Conservation (phyloP, 2,797 vertebrate genomes). For the Danio aesculapii region DNA sequence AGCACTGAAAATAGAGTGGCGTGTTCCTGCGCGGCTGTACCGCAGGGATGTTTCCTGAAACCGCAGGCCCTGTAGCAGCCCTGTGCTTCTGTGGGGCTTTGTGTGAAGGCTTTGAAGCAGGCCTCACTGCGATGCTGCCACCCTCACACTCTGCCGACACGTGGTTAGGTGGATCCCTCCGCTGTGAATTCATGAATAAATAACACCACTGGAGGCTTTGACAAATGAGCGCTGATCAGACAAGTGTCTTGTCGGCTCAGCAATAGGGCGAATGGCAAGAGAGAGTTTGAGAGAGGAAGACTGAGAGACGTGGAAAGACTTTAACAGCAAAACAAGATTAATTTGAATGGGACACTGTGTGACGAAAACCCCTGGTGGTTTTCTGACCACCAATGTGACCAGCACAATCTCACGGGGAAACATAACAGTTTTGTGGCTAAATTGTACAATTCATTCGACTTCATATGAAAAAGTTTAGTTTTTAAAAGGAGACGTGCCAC, state of each 20-base stretch:
- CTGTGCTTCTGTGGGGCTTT: conserved; percentile 1
- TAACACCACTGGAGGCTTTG: conserved; percentile 58
- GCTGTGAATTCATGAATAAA: conserved; percentile 70
- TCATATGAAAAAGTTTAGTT: no score
- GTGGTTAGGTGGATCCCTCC: conserved; percentile 44
- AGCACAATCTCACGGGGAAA: neutral
- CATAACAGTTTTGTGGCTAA: no score
- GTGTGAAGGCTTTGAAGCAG: conserved; percentile 39
- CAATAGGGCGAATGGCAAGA: conserved; percentile 4
- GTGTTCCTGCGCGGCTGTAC: neutral
- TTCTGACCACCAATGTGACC: neutral
- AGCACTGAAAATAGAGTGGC: neutral
- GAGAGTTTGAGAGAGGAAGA: conserved; percentile 5
- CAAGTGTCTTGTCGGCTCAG: conserved; percentile 2
- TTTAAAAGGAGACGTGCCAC: no score
- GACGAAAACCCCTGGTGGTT: neutral
- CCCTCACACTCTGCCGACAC: conserved; percentile 25
- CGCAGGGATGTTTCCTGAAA: conserved; percentile 2
- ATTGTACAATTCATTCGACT: no score
- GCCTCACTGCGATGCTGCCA: neutral
- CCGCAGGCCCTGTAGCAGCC: neutral
- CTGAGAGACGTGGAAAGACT: neutral
- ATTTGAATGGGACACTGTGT: neutral
- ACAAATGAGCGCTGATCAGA: conserved; percentile 62
- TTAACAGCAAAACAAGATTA: neutral